Base-by-base conservation (phyloP, 2,113 vertebrate species). In the Protobothrops mucrosquamatus region DNA sequence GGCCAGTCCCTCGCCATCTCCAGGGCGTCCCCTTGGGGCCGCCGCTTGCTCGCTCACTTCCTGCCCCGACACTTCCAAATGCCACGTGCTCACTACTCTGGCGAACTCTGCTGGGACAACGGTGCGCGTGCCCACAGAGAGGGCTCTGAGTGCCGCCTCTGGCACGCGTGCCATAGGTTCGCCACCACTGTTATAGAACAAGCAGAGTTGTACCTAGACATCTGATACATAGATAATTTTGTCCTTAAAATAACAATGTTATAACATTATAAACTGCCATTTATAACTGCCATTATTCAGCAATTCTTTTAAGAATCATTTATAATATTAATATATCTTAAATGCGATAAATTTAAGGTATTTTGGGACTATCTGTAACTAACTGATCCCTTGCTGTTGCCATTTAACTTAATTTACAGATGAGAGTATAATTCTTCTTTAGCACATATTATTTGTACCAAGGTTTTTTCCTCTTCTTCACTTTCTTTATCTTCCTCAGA, bases 401-500 rank as follows among this genome's bases (percentile, higher is more conserved):
- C 56, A 52, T 85, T 61, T 87, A 51, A 87, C 29, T n/a, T 22
- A n/a, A 91, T 57, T 57, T 48, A 88, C 51, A 26, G 11, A 18
- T 0, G 3, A 34, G 29, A 57, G 0, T 46, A 15, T 43, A 86
- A 54, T 18, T 81, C 11, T 15, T 6, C 48, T 59, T 61, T 54
- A 64, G 15, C 48, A 23, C 18, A 10, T 2, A 7, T 34, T 29
- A 51, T 59, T 90, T 24, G 88, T 93, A 94, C 52, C 93, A 92
- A 43, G 11, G 89, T 20, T 52, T 91, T 95, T 97, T 98, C 98
- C 95, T 98, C 98, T 46, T 98, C 98, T 87, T 98, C 97, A 29
- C 98, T 97, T 85, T 98, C 98, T 34, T 98, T 98, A 86, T 97
- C 96, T 94, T 98, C 97, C 89, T 98, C 98, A 29, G 98, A 98